A percentile compares a stretch with the other conserved stretches of the same genome.
Evolutionary conservation across 2,797 vertebrate genomes (phyloP).

Genomic region (Schizopygopsis pylzovi): DNA sequence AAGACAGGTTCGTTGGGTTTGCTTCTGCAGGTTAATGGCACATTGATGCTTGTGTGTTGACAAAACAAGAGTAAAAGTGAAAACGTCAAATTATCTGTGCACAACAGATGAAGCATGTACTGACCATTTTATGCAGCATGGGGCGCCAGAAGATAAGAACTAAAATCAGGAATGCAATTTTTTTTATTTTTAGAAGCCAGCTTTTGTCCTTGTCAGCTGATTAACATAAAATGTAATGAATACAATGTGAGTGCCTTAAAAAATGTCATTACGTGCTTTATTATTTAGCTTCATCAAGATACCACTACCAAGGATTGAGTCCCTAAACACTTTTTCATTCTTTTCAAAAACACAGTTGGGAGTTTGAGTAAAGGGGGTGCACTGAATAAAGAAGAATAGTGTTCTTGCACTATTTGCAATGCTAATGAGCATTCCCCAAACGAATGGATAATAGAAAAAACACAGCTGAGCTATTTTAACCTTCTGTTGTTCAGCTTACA

Average conservation of each 20-base stretch:
- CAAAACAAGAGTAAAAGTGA: no score
- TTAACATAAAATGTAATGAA: no score
- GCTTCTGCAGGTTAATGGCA: no score
- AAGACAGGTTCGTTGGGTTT: no score
- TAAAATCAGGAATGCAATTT: background rate
- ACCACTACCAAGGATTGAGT: background rate
- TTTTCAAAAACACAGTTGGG: background rate
- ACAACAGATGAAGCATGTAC: background rate
- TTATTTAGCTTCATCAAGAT: background rate
- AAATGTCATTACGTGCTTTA: background rate
- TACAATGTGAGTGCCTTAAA: background rate
- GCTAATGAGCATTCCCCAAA: slow-evolving; percentile 37
- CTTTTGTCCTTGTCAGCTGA: background rate
- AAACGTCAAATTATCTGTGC: background rate
- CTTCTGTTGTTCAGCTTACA: slow-evolving; percentile 27
- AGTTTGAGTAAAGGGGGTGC: no score
- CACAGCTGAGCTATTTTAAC: slow-evolving; percentile 1
- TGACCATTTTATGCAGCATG: background rate
- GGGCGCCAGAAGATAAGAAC: background rate
- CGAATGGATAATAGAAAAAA: slow-evolving; percentile 9
- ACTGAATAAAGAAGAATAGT: background rate
- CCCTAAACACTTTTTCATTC: background rate
- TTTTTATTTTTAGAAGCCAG: background rate
- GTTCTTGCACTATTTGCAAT: slow-evolving; percentile 30
- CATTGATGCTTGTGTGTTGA: no score